phyloP scores from a whole-genome alignment of 2,888 invertebrate genomes.

The Selenia dentaria region DNA sequence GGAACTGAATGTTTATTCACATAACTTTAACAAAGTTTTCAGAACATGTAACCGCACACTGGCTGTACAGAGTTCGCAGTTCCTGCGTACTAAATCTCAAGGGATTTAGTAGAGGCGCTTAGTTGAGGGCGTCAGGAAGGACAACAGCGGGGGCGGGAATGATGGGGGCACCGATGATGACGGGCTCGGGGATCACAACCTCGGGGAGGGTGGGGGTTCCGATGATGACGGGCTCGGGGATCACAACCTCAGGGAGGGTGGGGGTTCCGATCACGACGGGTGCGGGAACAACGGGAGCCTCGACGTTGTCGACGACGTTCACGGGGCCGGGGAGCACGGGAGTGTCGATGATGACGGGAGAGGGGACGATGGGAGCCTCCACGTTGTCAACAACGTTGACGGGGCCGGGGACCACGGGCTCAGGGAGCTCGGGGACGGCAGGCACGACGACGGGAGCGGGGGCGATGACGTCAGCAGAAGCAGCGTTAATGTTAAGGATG shows the following conservation, averaged over 20 bases:
- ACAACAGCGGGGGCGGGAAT: constrained; percentile 21
- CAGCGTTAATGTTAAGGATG: constrained; percentile 47
- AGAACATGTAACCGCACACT: constrained; percentile 16
- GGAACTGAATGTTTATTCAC: constrained; percentile 29
- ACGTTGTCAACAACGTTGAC: background rate
- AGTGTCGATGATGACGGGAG: constrained; percentile 17
- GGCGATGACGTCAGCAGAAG: constrained; percentile 19
- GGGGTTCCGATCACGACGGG: constrained; percentile 16
- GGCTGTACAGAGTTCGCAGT: constrained; percentile 20
- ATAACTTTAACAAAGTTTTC: constrained; percentile 24
- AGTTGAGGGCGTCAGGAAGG: constrained; percentile 39
- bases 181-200: constrained; percentile 12
- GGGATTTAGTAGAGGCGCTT: constrained; percentile 7
- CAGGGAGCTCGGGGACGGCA: constrained; percentile 16
- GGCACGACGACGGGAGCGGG: constrained; percentile 10
- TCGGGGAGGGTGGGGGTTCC: constrained; percentile 14
- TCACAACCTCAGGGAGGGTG: constrained; percentile 8
- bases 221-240: too few relatives aligned
- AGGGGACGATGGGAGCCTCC: constrained; percentile 14
- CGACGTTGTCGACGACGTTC: constrained; percentile 11
- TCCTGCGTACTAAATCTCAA: constrained; percentile 11
- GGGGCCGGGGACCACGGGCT: constrained; percentile 16
- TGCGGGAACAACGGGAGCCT: constrained; percentile 14
- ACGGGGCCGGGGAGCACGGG: constrained; percentile 31
- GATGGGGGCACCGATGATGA: constrained; percentile 20